phyloP scores from a whole-genome alignment of 2,797 vertebrate species.

The Clarias platycephalus region DNA sequence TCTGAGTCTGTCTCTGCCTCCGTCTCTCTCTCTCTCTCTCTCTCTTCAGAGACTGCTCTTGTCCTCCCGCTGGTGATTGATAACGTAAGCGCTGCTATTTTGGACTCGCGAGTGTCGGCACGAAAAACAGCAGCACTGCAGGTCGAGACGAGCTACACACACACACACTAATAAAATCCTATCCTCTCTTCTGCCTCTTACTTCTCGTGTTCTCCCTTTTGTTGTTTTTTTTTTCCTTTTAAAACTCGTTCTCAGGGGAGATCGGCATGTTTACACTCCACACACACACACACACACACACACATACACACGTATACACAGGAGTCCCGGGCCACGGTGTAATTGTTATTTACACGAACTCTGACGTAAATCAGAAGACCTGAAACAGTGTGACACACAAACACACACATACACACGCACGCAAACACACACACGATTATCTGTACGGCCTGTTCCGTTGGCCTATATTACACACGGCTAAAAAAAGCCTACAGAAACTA shows the following conservation, averaged over 20 bases:
- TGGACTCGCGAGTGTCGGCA: constrained; percentile 40
- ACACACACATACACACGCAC: background rate
- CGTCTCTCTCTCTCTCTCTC: constrained; percentile 26
- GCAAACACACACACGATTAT: constrained; percentile 10
- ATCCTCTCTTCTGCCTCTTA: constrained; percentile 10
- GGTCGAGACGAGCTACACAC: constrained; percentile 36
- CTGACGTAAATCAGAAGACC: constrained; percentile 7
- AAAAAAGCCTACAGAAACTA: constrained; percentile 29
- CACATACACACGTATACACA: constrained; percentile 10
- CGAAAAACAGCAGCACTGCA: constrained; percentile 50
- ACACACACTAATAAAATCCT: constrained; percentile 10
- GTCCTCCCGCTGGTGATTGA: constrained; percentile 49
- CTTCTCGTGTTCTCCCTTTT: background rate
- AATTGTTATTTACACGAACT: constrained; percentile 37
- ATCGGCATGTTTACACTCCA: constrained; percentile 15
- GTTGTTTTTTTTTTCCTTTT: background rate
- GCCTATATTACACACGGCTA: constrained; percentile 39
- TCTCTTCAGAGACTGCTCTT: constrained; percentile 31
- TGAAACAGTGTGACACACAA: constrained; percentile 2
- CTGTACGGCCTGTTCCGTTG: constrained; percentile 28
- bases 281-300: constrained; percentile 8
- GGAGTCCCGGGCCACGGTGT: constrained; percentile 15
- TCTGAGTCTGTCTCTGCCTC: constrained; percentile 21
- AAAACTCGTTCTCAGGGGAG: constrained; percentile 23
- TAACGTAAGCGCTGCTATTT: constrained; percentile 54